Conservation (phyloP, 1,140 invertebrate species). For the Arctopsyche grandis region DNA sequence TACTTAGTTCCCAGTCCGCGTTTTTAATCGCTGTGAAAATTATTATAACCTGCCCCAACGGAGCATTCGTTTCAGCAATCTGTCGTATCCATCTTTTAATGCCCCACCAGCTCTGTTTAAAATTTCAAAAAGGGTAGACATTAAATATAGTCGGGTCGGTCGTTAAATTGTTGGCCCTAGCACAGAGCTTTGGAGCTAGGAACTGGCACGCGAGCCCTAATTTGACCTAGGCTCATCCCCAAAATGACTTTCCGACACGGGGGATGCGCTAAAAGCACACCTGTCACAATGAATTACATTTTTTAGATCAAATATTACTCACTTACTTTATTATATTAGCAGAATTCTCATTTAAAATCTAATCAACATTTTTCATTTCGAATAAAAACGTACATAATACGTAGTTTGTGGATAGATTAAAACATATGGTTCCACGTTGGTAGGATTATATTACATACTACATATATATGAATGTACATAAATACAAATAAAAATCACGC, state of each 20-base stretch:
- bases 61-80: constrained; percentile 45
- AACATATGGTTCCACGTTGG: no score
- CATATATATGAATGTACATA: no score
- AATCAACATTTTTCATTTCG: no score
- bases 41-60: constrained; percentile 40
- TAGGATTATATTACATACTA: no score
- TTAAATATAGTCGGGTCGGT: constrained; percentile 30
- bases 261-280: no score
- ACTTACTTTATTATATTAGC: no score
- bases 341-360: no score
- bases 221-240: constrained; percentile 16
- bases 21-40: constrained; percentile 33
- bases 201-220: constrained; percentile 17
- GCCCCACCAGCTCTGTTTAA: constrained; percentile 32
- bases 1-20: neutral
- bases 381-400: no score
- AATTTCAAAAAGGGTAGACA: constrained; percentile 45
- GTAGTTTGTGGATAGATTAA: no score
- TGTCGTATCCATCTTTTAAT: constrained; percentile 42
- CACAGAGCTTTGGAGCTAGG: neutral
- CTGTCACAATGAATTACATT: no score
- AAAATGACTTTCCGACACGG: neutral
- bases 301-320: no score
- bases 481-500: no score
- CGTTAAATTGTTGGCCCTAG: constrained; percentile 30